phyloP scores from a whole-genome alignment of 1,140 invertebrate species.

The Cydia pomonella region DNA sequence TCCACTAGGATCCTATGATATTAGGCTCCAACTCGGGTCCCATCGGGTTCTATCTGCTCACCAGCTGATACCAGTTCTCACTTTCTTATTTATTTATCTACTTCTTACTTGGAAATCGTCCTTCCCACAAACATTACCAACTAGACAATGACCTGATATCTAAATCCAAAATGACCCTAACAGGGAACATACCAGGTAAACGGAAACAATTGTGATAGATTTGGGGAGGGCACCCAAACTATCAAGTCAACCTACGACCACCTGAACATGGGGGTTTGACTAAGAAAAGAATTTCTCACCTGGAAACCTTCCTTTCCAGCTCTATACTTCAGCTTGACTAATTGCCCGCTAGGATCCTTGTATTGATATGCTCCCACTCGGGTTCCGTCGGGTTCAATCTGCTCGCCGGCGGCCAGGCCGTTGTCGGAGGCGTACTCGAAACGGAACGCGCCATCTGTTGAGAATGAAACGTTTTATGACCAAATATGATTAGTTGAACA shows the following conservation, averaged over 20 bases:
- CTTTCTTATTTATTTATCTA: too few species aligned
- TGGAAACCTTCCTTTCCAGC: constrained; percentile 85
- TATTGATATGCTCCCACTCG: constrained; percentile 85
- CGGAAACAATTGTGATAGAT: too few species aligned
- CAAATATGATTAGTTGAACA: neutral
- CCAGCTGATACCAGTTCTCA: constrained; percentile 50
- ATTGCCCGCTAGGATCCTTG: constrained; percentile 82
- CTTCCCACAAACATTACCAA: too few species aligned
- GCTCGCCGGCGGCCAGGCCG: constrained; percentile 84
- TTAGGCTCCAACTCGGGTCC: constrained; percentile 81
- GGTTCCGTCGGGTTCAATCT: constrained; percentile 83
- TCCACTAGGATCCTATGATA: too few species aligned
- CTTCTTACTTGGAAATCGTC: too few species aligned
- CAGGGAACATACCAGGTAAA: too few species aligned
- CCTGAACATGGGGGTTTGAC: constrained; percentile 14
- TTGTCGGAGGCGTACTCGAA: constrained; percentile 85
- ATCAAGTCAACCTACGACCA: too few species aligned
- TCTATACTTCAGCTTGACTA: constrained; percentile 84
- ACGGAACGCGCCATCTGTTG: constrained; percentile 82
- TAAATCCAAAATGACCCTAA: too few species aligned
- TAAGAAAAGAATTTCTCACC: constrained; percentile 43
- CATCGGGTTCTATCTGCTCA: constrained; percentile 84
- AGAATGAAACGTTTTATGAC: neutral
- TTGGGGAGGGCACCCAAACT: too few species aligned
- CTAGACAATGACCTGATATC: too few species aligned